Conservation (phyloP, 2,113 vertebrate species). For the Carettochelys insculpta region DNA sequence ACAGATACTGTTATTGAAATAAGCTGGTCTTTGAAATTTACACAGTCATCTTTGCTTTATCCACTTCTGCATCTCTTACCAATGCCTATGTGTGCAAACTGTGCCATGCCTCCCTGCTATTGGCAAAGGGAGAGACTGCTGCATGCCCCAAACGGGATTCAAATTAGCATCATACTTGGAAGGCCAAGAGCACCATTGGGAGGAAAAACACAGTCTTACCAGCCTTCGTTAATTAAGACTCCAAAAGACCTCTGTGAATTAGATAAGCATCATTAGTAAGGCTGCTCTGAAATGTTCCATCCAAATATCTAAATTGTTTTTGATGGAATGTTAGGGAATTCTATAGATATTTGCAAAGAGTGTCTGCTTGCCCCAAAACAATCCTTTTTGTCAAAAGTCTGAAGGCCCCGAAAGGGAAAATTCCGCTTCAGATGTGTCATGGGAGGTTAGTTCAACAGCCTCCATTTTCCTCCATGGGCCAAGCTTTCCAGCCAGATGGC, state of each 20-base stretch:
- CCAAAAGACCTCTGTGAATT: not conserved
- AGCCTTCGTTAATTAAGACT: not conserved
- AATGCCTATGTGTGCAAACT: not conserved
- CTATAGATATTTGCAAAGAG: not conserved
- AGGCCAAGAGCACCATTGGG: accelerated
- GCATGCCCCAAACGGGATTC: not conserved
- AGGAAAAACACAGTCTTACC: not conserved
- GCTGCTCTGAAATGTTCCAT: not conserved
- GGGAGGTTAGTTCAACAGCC: not conserved
- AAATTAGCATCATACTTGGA: not conserved
- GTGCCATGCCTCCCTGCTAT: accelerated
- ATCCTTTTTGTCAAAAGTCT: not conserved
- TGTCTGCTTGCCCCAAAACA: not conserved
- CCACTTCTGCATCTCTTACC: not conserved
- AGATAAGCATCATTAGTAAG: not conserved
- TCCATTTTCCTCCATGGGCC: not conserved
- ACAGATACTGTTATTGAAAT: not conserved
- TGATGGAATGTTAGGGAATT: not conserved
- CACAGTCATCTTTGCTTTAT: slow-evolving; percentile 38
- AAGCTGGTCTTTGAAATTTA: slow-evolving; percentile 23
- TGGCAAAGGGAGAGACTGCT: not conserved
- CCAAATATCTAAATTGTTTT: not conserved
- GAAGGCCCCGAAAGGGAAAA: not conserved
- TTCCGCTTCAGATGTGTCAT: not conserved
- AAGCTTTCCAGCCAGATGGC: not conserved